Evolutionary conservation across 2,797 vertebrate species (phyloP).

Genomic region (Tinamus major): DNA sequence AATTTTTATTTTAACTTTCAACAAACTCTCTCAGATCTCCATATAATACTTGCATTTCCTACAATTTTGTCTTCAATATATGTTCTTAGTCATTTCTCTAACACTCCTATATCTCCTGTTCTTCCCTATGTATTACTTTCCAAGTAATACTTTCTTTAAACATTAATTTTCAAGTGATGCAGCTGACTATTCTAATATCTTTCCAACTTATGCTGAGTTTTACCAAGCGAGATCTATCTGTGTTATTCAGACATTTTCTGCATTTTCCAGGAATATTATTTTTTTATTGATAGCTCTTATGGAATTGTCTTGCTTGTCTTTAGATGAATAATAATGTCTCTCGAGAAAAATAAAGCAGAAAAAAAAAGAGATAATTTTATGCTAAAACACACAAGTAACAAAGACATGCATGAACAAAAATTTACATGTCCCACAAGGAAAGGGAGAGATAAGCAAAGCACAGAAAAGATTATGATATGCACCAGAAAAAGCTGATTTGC

Average conservation of each 20-base stretch:
- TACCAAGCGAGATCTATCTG: not conserved
- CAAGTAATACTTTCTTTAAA: not conserved
- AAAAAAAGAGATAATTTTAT: not conserved
- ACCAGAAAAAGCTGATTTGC: not conserved
- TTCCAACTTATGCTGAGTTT: not conserved
- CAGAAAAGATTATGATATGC: not conserved
- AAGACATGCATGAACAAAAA: not conserved
- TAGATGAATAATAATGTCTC: not conserved
- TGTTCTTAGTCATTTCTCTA: not conserved
- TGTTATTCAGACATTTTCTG: not conserved
- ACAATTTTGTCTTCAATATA: not conserved
- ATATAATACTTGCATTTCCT: not conserved
- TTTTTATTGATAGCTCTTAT: not conserved
- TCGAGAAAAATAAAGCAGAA: not conserved
- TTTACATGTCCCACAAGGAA: accelerated
- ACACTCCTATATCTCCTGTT: not conserved
- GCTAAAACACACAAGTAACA: not conserved
- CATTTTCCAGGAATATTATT: not conserved
- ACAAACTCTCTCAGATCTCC: not conserved
- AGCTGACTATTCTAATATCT: not conserved
- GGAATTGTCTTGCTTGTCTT: not conserved
- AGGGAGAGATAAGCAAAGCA: not conserved
- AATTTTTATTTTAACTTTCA: not conserved
- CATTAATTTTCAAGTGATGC: not conserved
- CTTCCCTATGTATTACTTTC: not conserved